These are phyloP conservation scores for Zapus hudsonius DNA, from an alignment of 2,113 vertebrate genomes.

Conservation along the genomic window DNA sequence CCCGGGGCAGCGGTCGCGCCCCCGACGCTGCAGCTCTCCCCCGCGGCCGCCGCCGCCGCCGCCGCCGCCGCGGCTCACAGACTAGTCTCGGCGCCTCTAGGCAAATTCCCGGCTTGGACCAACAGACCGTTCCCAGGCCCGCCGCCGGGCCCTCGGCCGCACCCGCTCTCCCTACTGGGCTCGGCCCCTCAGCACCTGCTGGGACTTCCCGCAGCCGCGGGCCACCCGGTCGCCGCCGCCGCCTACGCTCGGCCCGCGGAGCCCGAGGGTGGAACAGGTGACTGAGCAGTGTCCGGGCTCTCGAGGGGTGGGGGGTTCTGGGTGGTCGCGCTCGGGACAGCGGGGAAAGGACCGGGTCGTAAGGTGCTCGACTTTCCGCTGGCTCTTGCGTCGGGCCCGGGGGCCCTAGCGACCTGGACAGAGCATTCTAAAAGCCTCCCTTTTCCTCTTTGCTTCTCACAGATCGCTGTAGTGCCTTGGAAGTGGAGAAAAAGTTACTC, in stretches of 20 bases:
- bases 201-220: slow-evolving; percentile 87
- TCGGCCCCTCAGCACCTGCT: slow-evolving; percentile 94
- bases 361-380: background rate
- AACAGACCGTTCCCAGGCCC: slow-evolving; percentile 93
- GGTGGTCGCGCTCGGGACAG: background rate
- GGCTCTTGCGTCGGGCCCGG: no score
- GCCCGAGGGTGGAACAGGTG: slow-evolving; percentile 94
- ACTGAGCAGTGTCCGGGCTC: slow-evolving; percentile 47
- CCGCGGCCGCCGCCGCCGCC: slow-evolving; percentile 86
- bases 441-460: slow-evolving; percentile 80
- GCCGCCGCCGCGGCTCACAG: slow-evolving; percentile 88
- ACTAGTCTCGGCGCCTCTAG: slow-evolving; percentile 94
- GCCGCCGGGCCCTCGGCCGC: slow-evolving; percentile 82
- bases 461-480: slow-evolving; percentile 98
- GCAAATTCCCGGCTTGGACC: slow-evolving; percentile 96
- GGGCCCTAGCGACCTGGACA: background rate
- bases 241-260: slow-evolving; percentile 91
- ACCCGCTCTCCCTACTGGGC: slow-evolving; percentile 91
- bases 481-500: slow-evolving; percentile 94
- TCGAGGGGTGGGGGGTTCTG: no score
- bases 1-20: slow-evolving; percentile 84
- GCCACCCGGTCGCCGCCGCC: slow-evolving; percentile 85
- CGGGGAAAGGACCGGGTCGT: background rate
- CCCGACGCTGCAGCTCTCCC: slow-evolving; percentile 88
- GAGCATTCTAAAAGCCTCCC: slow-evolving; percentile 67